Evolutionary conservation across 2,113 vertebrate species (phyloP), one percentile per base, ranked within the genome.

Genomic region (Podarcis muralis): DNA sequence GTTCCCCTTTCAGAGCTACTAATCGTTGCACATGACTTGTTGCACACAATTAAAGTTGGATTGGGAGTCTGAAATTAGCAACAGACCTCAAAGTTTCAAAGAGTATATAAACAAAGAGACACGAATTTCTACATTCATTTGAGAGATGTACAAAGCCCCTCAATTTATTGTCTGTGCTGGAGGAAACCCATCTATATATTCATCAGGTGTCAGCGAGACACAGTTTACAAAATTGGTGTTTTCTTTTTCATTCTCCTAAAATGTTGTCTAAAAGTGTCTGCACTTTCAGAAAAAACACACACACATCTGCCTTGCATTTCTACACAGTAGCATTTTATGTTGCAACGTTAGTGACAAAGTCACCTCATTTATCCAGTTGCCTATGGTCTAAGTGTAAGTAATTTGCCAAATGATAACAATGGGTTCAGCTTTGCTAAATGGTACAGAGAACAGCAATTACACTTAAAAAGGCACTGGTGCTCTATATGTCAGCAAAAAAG

Each of bases 361-460:
- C 94, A 93, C 94, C 96, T 97, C 95, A 97, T 97, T 96, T 97
- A 93, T 94, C 94, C 95, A 76, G 91, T 96, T 97, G 93, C 95
- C 93, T 97, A 96, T 97, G 94, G 96, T 96, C 96, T 97, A 96
- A 97, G 94, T 96, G 95, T 96, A 95, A 96, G 96, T 96, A 97
- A 97, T 97, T 97, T 97, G 95, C 95, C 95, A 97, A 96, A 95
- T 95, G 96, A 95, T 95, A 97, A 95, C 95, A 96, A 95, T 97
- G 62, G 62, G 93, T 96, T 96, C 95, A 95, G 95, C 93, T 95
- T 96, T 96, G 89, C 95, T 96, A 97, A 97, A 97, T 96, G 95
- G 95, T 96, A 95, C 95, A 93, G 94, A 97, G 96, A 97, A 92
- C 95, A 92, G 96, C 96, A 97, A 97, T 97, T 97, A 97, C 91